Conservation (phyloP, 2,888 invertebrate species). For the Isotomurus palustris region DNA sequence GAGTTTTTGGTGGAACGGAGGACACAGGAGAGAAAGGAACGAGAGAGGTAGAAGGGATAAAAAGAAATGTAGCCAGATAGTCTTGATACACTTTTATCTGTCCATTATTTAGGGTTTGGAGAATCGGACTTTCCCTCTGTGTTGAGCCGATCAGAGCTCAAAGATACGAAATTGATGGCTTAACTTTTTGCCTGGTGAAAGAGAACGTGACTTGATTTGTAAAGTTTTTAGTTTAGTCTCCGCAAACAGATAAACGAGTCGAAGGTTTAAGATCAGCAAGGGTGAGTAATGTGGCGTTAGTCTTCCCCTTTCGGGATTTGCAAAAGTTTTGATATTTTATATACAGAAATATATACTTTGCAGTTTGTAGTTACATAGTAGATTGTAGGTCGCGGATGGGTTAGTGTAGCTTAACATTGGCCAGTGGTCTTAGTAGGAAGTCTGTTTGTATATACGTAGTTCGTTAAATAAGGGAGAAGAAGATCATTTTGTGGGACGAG, state of each 20-base stretch:
- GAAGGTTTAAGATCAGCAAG: background rate
- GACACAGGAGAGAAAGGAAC: too few species aligned
- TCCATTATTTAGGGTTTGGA: too few species aligned
- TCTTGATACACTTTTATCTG: too few species aligned
- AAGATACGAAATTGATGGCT: slow-evolving; percentile 41
- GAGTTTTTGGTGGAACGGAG: slow-evolving; percentile 9
- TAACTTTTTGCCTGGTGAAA: slow-evolving; percentile 41
- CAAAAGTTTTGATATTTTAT: slow-evolving; percentile 12
- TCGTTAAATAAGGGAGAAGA: too few species aligned
- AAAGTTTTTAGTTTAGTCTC: slow-evolving; percentile 29
- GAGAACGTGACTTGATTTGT: slow-evolving; percentile 39
- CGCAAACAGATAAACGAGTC: slow-evolving; percentile 13
- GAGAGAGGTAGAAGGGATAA: background rate
- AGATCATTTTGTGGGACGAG: too few species aligned
- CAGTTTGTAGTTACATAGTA: too few species aligned
- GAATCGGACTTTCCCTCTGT: background rate
- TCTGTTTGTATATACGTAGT: too few species aligned
- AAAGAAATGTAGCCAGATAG: background rate
- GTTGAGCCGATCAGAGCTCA: slow-evolving; percentile 24
- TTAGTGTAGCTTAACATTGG: too few species aligned
- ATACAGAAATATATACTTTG: too few species aligned
- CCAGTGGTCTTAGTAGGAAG: too few species aligned
- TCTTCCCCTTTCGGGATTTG: background rate
- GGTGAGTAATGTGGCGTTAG: slow-evolving; percentile 14
- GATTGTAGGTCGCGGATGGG: too few species aligned